Base-by-base conservation (phyloP, 2,113 vertebrate genomes). In the Cyphomyrus plagiostoma region DNA sequence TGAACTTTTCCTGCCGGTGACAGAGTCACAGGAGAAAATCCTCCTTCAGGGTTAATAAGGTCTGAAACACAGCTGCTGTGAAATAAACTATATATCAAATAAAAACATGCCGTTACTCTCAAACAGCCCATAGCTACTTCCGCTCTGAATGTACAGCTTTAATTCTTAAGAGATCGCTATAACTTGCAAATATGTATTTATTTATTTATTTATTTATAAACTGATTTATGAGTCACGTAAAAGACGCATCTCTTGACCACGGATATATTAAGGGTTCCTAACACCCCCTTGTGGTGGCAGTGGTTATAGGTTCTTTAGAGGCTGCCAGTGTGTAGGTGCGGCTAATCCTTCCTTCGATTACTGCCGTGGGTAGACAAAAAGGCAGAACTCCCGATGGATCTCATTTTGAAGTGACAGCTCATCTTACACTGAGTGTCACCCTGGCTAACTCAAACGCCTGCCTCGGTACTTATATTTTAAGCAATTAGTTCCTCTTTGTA, bases 11-110 rank as follows among this genome's bases (percentile, higher is more conserved):
- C 39, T 17, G 74, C 74, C 74, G 9, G 35, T 66, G 62, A 11
- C n/a, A 66, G n/a, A 30, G 62, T 70, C n/a, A 66, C 9, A 30
- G 62, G 62, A 66, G 58, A n/a, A 66, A 26, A 66, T 66, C 62
- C 62, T 66, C n/a, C 62, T 66, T 66, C 62, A 26, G 62, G n/a
- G 62, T 80, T 80, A 39, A 39, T 80, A 42, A 80, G 74, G 74
- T 80, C 74, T 80, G 74, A 80, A 80, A 80, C 70, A 77, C 74
- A 80, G 35, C 74, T 80, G 74, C 74, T 80, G 74, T 80, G 35
- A 42, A 80, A 42, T 80, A 70, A 70, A 80, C 53, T 42, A 42
- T 80, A 80, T 42, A 80, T 80, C 30, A 42, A 80, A 80, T 80
- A 80, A 80, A 80, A 42, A 80, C 74, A 80, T 80, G 35, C 74